Evolutionary conservation across 1,140 invertebrate genomes (phyloP).

Genomic region (Parasteatoda tepidariorum): DNA sequence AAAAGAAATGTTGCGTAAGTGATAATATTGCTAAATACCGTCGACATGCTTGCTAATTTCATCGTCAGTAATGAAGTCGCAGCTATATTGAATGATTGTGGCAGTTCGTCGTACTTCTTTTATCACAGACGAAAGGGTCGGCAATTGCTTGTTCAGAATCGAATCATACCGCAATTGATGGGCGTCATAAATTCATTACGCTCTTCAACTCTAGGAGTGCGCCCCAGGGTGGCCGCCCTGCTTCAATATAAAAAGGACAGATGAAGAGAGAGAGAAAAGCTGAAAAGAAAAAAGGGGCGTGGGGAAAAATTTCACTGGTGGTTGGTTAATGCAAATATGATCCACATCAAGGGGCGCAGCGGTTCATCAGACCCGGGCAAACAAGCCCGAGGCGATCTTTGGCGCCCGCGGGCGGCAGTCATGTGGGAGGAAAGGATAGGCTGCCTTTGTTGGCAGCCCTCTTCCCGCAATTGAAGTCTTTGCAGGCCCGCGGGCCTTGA

Average conservation of each 20-base stretch:
- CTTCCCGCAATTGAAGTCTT: slow-evolving; percentile 2
- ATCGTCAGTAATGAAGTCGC: neutral
- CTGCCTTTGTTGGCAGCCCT: neutral
- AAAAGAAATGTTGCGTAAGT: too few species aligned
- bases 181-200: slow-evolving; percentile 55
- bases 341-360: neutral
- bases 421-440: neutral
- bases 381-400: slow-evolving; percentile 19
- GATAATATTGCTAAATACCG: too few species aligned
- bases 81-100: neutral
- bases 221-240: neutral
- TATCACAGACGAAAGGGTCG: neutral
- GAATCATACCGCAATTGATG: slow-evolving; percentile 39
- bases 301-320: slow-evolving; percentile 26
- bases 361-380: slow-evolving; percentile 46
- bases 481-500: slow-evolving; percentile 10
- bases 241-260: neutral
- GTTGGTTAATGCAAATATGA: slow-evolving; percentile 55
- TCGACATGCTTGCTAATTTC: too few species aligned
- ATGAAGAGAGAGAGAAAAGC: neutral
- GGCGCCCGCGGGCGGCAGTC: neutral
- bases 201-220: slow-evolving; percentile 7
- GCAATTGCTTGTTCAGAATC: slow-evolving; percentile 42
- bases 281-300: slow-evolving; percentile 5
- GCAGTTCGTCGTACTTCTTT: neutral